Evolutionary conservation across 2,888 invertebrate genomes (phyloP).

Genomic region (Xestia ashworthii): DNA sequence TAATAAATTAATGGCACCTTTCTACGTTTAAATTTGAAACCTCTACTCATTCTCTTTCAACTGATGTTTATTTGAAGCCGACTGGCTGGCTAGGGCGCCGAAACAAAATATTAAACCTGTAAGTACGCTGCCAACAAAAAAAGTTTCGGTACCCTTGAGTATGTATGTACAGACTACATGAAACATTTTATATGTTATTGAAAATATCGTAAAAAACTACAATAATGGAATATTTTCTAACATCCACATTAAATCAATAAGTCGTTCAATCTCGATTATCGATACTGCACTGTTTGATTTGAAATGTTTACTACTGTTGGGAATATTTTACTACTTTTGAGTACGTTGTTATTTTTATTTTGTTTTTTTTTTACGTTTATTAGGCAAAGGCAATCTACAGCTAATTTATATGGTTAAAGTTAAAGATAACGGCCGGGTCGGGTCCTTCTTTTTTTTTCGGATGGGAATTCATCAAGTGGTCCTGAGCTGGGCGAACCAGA

Average conservation of each 20-base stretch:
- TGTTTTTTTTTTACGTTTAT: not conserved
- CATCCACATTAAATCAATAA: not conserved
- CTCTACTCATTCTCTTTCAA: too few species aligned
- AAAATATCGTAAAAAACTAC: slow-evolving; percentile 5
- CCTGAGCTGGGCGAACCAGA: too few species aligned
- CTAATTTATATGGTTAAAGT: not conserved
- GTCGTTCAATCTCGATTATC: slow-evolving; percentile 12
- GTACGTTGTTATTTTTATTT: slow-evolving; percentile 32
- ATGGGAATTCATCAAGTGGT: too few species aligned
- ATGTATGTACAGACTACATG: not conserved
- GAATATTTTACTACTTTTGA: slow-evolving; percentile 25
- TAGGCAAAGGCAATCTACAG: not conserved
- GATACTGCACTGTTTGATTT: slow-evolving; percentile 15
- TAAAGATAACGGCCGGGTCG: too few species aligned
- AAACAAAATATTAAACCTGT: too few species aligned
- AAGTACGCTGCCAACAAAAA: too few species aligned
- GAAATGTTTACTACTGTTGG: slow-evolving; percentile 47
- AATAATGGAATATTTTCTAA: not conserved
- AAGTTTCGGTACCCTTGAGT: not conserved
- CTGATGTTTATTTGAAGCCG: too few species aligned
- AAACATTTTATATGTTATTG: not conserved
- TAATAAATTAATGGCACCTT: too few species aligned
- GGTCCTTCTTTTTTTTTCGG: too few species aligned
- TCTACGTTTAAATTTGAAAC: too few species aligned
- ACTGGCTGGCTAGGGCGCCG: too few species aligned